Conservation (phyloP, 2,797 vertebrate species). For the Danio jaintianensis region DNA sequence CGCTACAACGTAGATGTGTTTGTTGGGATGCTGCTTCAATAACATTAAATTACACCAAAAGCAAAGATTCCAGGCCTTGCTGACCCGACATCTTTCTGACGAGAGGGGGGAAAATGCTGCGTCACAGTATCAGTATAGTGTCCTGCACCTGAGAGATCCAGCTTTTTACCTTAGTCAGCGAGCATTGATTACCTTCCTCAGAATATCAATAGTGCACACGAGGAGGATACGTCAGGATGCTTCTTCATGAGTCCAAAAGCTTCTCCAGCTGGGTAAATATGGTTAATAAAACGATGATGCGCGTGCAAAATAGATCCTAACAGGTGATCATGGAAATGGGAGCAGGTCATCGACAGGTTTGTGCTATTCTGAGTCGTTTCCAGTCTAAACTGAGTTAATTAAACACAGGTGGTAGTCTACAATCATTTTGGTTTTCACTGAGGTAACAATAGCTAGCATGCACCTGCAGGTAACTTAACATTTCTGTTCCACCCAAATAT, state of each 20-base stretch:
- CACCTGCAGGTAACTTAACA: not conserved
- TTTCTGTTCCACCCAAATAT: not conserved
- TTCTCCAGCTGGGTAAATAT: not conserved
- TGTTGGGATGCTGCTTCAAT: not conserved
- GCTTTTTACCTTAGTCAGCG: conserved; percentile 30
- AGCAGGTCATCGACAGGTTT: not conserved
- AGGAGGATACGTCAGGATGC: not conserved
- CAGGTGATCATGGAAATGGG: not conserved
- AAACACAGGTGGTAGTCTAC: not conserved
- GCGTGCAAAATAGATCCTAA: not conserved
- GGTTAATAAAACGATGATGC: not conserved
- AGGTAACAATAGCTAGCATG: no score
- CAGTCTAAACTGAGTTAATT: not conserved
- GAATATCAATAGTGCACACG: conserved; percentile 26
- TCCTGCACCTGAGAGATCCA: conserved; percentile 38
- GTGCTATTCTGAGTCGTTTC: not conserved
- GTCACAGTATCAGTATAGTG: conserved; percentile 15
- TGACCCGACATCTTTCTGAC: conserved; percentile 12
- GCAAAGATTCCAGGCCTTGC: conserved; percentile 21
- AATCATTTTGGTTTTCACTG: not conserved
- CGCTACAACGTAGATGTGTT: no score
- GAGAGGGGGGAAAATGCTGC: conserved; percentile 41
- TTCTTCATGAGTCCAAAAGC: not conserved
- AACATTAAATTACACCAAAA: conserved; percentile 34
- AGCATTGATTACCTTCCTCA: conserved; percentile 30